Conservation (phyloP, 2,113 vertebrate species). For the Sarotherodon lohbergeri region DNA sequence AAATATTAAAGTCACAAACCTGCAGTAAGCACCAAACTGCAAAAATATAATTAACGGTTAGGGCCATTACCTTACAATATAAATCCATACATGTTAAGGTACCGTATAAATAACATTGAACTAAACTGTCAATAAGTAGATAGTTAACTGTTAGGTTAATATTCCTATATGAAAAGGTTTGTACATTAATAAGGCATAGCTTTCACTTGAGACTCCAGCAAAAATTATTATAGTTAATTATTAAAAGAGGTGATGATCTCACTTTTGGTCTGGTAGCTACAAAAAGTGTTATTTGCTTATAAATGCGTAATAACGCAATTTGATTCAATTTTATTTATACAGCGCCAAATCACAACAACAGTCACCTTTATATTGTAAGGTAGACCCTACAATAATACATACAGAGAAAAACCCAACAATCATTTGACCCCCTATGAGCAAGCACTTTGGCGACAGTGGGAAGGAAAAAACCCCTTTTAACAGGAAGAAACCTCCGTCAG, state of each 20-base stretch:
- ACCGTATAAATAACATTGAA: background rate
- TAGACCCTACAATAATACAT: accelerated
- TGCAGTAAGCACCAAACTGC: background rate
- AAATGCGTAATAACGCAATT: accelerated
- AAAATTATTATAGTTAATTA: background rate
- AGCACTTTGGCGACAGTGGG: background rate
- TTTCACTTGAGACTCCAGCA: accelerated
- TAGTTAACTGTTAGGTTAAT: background rate
- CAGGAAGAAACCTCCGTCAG: background rate
- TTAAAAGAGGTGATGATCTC: background rate
- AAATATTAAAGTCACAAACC: background rate
- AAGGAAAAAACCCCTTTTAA: background rate
- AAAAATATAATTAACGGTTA: accelerated
- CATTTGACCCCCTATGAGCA: accelerated
- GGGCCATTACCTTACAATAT: background rate
- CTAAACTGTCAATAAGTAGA: background rate
- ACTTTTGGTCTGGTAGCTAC: background rate
- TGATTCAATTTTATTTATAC: background rate
- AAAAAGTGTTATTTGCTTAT: accelerated
- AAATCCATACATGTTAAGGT: background rate
- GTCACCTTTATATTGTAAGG: accelerated
- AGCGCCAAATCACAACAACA: background rate
- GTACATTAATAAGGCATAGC: background rate
- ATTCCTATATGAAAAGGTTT: background rate
- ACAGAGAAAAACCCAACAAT: background rate